Evolutionary conservation across 2,113 vertebrate species (phyloP), one percentile per base, ranked within the genome.

Genomic region (Thalassoma bifasciatum): DNA sequence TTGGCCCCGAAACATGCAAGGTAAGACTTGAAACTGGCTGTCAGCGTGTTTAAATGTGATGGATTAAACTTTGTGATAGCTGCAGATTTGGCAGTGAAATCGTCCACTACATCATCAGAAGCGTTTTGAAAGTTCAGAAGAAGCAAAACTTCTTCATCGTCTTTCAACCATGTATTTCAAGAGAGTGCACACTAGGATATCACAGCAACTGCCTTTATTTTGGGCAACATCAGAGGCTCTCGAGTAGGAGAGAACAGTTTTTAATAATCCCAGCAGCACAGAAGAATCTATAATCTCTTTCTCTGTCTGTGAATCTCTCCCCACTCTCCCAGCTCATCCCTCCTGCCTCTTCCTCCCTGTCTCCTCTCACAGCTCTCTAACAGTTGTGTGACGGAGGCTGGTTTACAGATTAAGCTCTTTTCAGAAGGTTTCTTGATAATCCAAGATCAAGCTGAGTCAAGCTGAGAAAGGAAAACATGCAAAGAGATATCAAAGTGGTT

Each of bases 351-450:
- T 38, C 42, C 37, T 81, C 52, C 44, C 59, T 54, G 46, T 70
- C 49, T 23, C 50, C 23, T 56, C 21, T 76, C 74, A 61, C 30
- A 59, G 12, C 74, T 75, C 58, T 36, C 67, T 75, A 65, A 57
- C 64, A 66, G 81, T 26, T 58, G 75, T 69, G 37, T 66, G 54
- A 83, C 63, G 70, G 73, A 37, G 67, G 13, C 12, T 14, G 82
- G 65, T 49, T 30, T 36, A 66, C 62, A 75, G 44, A 84, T 86
- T 81, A 85, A 83, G 59, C 77, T 58, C 30, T 63, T 73, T 60
- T 68, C 47, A 44, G 82, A 75, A 75, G 72, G 50, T 83, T 46
- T 73, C 64, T 52, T 86, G 86, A 88, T 89, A 79, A 89, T 89
- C 79, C 66, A 34, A 58, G 44, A 61, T 60, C 66, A 10, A 60